Conservation (phyloP, 2,888 invertebrate species). For the Gymnocheta viridis region DNA sequence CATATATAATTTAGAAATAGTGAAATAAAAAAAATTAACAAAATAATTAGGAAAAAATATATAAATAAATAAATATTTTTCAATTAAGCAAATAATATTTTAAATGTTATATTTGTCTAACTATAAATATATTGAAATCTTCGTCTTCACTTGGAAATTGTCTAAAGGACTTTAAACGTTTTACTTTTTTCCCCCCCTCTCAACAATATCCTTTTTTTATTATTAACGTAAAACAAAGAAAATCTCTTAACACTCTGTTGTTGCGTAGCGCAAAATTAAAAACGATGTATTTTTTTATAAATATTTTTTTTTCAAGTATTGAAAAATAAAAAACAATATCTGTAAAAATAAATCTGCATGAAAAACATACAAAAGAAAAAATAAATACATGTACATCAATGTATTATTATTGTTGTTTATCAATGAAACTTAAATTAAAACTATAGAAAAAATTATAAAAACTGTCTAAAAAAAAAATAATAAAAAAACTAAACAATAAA, state of each 20-base stretch:
- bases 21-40: slow-evolving; percentile 13
- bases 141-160: slow-evolving; percentile 13
- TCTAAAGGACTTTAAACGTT: slow-evolving; percentile 62
- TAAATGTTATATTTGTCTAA: slow-evolving; percentile 43
- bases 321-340: neutral
- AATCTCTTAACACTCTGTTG: slow-evolving; percentile 16
- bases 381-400: slow-evolving; percentile 38
- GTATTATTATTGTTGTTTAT: slow-evolving; percentile 45
- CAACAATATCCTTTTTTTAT: slow-evolving; percentile 8
- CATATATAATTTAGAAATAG: neutral
- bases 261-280: neutral
- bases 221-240: slow-evolving; percentile 11
- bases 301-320: neutral
- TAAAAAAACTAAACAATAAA: slow-evolving; percentile 28
- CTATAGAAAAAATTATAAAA: slow-evolving; percentile 11
- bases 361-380: neutral
- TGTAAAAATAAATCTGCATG: slow-evolving; percentile 11
- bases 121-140: neutral
- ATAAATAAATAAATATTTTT: slow-evolving; percentile 1
- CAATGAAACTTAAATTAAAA: slow-evolving; percentile 38
- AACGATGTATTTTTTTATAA: slow-evolving; percentile 16
- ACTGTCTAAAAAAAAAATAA: slow-evolving; percentile 23
- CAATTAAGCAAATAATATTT: slow-evolving; percentile 8
- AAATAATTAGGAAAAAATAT: slow-evolving; percentile 14
- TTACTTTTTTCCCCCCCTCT: slow-evolving; percentile 1